Conservation (phyloP, 1,140 invertebrate genomes). For the Musca domestica region DNA sequence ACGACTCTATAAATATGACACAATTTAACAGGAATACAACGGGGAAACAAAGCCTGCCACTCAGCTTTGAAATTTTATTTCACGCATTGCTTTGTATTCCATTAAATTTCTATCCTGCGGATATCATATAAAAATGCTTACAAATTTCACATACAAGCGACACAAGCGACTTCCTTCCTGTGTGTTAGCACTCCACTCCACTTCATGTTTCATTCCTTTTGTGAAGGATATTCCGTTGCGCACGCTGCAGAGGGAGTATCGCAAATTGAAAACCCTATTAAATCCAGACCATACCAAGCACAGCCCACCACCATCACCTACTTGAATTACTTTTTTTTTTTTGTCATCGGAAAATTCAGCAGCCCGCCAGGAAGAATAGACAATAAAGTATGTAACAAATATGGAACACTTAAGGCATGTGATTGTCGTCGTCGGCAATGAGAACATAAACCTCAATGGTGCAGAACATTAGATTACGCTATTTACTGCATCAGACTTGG, state of each 20-base stretch:
- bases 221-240: not conserved
- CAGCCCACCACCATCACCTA: not conserved
- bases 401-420: not conserved
- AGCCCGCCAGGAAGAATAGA: too few species aligned
- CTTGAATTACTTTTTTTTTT: too few species aligned
- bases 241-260: not conserved
- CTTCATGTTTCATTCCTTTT: not conserved
- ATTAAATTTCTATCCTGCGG: too few species aligned
- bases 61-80: too few species aligned
- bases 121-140: not conserved
- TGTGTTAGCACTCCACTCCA: not conserved
- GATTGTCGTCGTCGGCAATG: not conserved
- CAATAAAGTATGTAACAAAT: too few species aligned
- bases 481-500: not conserved
- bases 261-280: slow-evolving; percentile 30
- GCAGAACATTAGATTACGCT: slow-evolving; percentile 16
- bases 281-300: not conserved
- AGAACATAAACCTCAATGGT: slow-evolving; percentile 9
- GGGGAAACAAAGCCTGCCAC: too few species aligned
- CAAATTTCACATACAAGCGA: slow-evolving; percentile 1
- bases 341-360: too few species aligned
- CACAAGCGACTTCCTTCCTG: slow-evolving; percentile 13
- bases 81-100: too few species aligned
- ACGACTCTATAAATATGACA: too few species aligned
- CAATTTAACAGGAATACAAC: too few species aligned